Conservation (phyloP, 2,113 vertebrate species). For the Protobothrops mucrosquamatus region DNA sequence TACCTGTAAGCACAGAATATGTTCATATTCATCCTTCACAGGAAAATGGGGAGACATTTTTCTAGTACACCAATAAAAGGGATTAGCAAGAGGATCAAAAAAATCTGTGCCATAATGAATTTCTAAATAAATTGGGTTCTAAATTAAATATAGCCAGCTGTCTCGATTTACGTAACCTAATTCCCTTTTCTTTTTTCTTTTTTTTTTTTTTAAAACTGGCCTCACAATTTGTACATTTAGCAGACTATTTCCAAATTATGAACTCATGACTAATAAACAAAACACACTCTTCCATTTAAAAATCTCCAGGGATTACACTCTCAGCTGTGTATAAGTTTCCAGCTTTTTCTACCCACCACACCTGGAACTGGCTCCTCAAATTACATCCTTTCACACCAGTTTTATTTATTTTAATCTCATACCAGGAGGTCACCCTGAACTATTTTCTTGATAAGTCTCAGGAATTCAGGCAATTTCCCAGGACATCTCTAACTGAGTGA, state of each 20-base stretch:
- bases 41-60: not conserved
- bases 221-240: not conserved
- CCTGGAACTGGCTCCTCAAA: not conserved
- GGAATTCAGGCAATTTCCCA: not conserved
- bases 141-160: not conserved
- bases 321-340: not conserved
- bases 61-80: not conserved
- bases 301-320: not conserved
- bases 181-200: not conserved
- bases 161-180: not conserved
- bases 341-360: not conserved
- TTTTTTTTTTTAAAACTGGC: not conserved
- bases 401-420: not conserved
- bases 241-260: not conserved
- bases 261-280: not conserved
- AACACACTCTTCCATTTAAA: not conserved
- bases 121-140: not conserved
- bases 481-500: not conserved
- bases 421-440: not conserved
- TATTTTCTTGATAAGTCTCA: not conserved
- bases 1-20: not conserved
- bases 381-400: not conserved
- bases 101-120: not conserved
- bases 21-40: not conserved
- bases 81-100: not conserved